These are phyloP conservation scores for Nerophis ophidion DNA, from an alignment of 2,113 vertebrate genomes.

Conservation along the genomic window DNA sequence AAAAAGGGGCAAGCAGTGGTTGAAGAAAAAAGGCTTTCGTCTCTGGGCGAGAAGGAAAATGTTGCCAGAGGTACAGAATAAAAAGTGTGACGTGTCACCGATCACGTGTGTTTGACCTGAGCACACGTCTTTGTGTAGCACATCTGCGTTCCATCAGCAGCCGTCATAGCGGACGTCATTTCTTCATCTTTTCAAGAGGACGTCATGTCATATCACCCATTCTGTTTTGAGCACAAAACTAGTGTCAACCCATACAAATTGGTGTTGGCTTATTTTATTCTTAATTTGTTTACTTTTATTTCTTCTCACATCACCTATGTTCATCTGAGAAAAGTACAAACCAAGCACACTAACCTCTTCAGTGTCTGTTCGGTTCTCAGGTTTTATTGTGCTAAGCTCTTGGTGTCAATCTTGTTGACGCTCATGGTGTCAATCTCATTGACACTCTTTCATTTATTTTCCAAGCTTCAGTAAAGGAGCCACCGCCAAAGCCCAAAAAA, in stretches of 20 bases:
- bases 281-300: constrained; percentile 11
- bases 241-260: constrained; percentile 12
- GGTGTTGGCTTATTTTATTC: constrained; percentile 13
- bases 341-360: constrained; percentile 1
- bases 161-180: neutral
- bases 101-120: constrained; percentile 44
- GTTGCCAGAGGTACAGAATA: constrained; percentile 45
- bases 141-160: neutral
- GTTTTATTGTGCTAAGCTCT: constrained; percentile 4
- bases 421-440: constrained; percentile 30
- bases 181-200: constrained; percentile 17
- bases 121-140: constrained; percentile 29
- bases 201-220: constrained; percentile 48
- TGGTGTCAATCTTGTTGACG: constrained; percentile 11
- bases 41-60: constrained; percentile 22
- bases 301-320: neutral
- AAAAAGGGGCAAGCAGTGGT: constrained; percentile 13
- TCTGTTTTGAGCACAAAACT: constrained; percentile 36
- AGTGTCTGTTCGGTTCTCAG: neutral
- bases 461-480: constrained; percentile 47
- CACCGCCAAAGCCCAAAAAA: constrained; percentile 33
- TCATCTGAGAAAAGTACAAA: neutral
- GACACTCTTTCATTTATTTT: constrained; percentile 38
- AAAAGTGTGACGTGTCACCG: constrained; percentile 26
- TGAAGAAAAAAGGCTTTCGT: constrained; percentile 11